Evolutionary conservation across 2,888 invertebrate genomes (phyloP).

Genomic region (Aphidius colemani): DNA sequence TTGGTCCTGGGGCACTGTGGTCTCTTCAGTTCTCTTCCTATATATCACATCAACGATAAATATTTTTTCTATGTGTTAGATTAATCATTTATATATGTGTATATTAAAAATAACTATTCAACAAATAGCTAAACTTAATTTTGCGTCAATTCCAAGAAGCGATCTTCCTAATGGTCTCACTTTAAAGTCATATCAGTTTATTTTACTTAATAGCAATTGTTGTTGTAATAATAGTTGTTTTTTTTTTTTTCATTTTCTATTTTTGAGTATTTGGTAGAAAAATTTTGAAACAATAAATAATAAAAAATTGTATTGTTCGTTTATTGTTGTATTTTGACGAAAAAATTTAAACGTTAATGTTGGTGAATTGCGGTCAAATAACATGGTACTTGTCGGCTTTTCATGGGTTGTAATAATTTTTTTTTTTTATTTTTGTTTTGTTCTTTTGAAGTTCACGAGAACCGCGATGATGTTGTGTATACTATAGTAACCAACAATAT

Average conservation of each 20-base stretch:
- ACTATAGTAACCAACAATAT: too few species aligned
- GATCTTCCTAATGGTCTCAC: slow-evolving; percentile 33
- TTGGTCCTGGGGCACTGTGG: slow-evolving; percentile 13
- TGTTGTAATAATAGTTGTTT: too few species aligned
- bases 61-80: too few species aligned
- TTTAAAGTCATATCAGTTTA: slow-evolving; percentile 12
- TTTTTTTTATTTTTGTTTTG: slow-evolving; percentile 5
- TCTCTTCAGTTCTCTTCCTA: slow-evolving; percentile 11
- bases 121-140: slow-evolving; percentile 28
- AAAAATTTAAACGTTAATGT: not conserved
- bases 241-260: too few species aligned
- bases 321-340: not conserved
- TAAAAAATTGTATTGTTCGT: too few species aligned
- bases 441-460: slow-evolving; percentile 2
- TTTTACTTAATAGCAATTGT: too few species aligned
- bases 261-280: too few species aligned
- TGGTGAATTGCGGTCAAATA: slow-evolving; percentile 14
- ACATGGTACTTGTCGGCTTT: slow-evolving; percentile 1
- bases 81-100: not conserved
- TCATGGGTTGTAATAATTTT: not conserved
- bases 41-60: not conserved
- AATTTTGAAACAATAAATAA: too few species aligned
- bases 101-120: slow-evolving; percentile 9
- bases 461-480: not conserved
- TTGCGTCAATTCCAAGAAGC: slow-evolving; percentile 31